These are phyloP conservation scores for Eugnorisma glareosa DNA, from an alignment of 2,888 invertebrate genomes.

Conservation along the genomic window DNA sequence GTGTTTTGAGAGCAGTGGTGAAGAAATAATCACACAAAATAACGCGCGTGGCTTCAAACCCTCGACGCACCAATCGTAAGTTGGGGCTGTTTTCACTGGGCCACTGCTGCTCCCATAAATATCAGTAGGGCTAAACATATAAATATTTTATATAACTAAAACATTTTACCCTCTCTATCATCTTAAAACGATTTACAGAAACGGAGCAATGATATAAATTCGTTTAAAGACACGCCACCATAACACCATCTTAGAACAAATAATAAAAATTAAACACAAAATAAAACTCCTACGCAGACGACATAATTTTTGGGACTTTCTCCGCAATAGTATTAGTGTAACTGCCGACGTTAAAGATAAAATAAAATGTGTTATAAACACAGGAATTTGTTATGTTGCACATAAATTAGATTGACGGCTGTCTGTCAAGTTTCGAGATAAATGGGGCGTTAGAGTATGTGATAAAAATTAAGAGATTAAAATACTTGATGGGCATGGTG, in stretches of 20 bases:
- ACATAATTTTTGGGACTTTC: conserved; percentile 67
- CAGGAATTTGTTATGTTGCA: conserved; percentile 62
- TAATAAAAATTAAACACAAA: conserved; percentile 59
- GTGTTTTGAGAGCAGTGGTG: not conserved
- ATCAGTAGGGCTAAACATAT: not conserved
- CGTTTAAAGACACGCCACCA: conserved; percentile 56
- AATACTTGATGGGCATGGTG: conserved; percentile 24
- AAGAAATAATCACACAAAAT: not conserved
- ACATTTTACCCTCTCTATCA: not conserved
- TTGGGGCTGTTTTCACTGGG: not conserved
- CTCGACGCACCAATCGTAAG: not conserved
- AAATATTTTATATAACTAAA: not conserved
- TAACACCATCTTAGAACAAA: conserved; percentile 34
- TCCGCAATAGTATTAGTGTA: conserved; percentile 55
- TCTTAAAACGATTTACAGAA: not conserved
- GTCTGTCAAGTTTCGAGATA: conserved; percentile 64
- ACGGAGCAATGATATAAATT: not conserved
- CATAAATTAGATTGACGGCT: conserved; percentile 67
- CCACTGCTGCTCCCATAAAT: not conserved
- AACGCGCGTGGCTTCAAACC: not conserved
- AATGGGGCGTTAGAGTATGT: conserved; percentile 46
- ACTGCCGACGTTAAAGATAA: conserved; percentile 58
- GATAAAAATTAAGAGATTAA: conserved; percentile 44
- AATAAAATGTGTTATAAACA: conserved; percentile 71
- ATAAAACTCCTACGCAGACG: conserved; percentile 66